phyloP scores from a whole-genome alignment of 2,113 vertebrate genomes.

The Cyprinodon variegatus region DNA sequence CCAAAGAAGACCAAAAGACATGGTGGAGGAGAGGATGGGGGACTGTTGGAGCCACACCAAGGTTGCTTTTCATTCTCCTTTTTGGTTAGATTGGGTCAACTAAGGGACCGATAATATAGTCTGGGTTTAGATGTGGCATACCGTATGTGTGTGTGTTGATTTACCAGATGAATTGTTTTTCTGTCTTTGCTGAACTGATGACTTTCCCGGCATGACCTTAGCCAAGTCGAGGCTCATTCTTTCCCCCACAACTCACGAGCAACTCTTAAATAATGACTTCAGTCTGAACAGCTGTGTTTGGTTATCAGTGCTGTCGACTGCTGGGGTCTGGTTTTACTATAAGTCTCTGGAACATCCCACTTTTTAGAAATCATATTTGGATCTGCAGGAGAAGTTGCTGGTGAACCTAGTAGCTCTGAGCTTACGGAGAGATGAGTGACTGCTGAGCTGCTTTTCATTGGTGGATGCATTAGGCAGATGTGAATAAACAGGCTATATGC shows the following conservation, averaged over 20 bases:
- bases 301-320: constrained; percentile 44
- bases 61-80: constrained; percentile 47
- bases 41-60: constrained; percentile 76
- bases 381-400: background rate
- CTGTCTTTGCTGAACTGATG: constrained; percentile 22
- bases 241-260: constrained; percentile 42
- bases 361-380: background rate
- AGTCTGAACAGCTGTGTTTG: constrained; percentile 56
- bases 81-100: background rate
- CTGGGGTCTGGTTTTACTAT: constrained; percentile 30
- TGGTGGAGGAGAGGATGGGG: constrained; percentile 81
- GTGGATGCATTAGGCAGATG: background rate
- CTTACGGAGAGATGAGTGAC: background rate
- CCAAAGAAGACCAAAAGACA: constrained; percentile 44
- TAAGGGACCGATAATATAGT: background rate
- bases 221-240: constrained; percentile 48
- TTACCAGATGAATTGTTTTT: constrained; percentile 15
- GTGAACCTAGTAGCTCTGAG: background rate
- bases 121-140: background rate
- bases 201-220: constrained; percentile 32
- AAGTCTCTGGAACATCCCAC: constrained; percentile 2
- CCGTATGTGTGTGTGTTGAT: background rate
- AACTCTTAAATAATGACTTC: constrained; percentile 44
- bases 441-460: background rate
- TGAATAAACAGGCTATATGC: background rate